phyloP scores from a whole-genome alignment of 2,113 vertebrate species.

The Perca fluviatilis region DNA sequence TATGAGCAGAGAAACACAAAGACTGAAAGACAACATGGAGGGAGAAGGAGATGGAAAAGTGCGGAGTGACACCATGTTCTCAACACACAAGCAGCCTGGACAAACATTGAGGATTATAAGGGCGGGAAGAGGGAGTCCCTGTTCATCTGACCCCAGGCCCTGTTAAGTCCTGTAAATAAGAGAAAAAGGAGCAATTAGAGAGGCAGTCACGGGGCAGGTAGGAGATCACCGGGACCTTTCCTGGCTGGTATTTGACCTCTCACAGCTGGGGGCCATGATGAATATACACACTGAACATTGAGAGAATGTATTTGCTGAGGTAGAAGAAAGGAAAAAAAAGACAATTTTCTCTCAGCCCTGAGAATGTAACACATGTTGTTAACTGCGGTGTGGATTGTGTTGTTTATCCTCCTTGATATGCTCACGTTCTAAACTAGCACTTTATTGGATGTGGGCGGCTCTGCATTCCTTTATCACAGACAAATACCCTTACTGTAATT shows the following conservation, averaged over 20 bases:
- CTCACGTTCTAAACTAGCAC: constrained; percentile 49
- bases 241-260: constrained; percentile 73
- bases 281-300: constrained; percentile 44
- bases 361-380: constrained; percentile 8
- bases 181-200: constrained; percentile 76
- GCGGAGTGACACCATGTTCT: constrained; percentile 46
- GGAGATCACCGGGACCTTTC: constrained; percentile 65
- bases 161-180: constrained; percentile 65
- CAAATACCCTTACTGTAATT: constrained; percentile 50
- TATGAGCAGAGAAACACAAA: constrained; percentile 40
- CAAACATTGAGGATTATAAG: constrained; percentile 57
- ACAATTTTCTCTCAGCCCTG: background rate
- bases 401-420: constrained; percentile 35
- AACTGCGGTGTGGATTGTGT: background rate
- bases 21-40: background rate
- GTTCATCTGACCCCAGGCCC: constrained; percentile 50
- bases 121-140: constrained; percentile 14
- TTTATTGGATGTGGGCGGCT: constrained; percentile 55
- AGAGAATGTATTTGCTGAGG: constrained; percentile 26
- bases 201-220: constrained; percentile 62
- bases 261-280: constrained; percentile 47
- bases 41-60: constrained; percentile 33
- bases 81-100: constrained; percentile 35
- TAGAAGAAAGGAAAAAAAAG: background rate
- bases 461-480: constrained; percentile 28